Percentiles rank a stretch among this genome's conserved stretches.
phyloP scores from a whole-genome alignment of 1,140 invertebrate genomes.

The Euglossa dilemma region DNA sequence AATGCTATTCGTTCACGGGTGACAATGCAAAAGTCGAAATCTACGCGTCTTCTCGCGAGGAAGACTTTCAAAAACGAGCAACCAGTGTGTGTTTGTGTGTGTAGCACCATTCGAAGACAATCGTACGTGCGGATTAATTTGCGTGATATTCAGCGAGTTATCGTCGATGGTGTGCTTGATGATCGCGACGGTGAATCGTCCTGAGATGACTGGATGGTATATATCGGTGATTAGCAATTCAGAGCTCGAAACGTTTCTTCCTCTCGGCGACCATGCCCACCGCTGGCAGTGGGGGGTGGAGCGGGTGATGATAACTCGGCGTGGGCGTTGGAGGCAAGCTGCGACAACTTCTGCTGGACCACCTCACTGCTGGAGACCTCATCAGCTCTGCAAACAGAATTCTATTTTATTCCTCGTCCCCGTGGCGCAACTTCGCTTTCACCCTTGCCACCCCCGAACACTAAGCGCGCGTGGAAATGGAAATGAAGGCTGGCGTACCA shows the following conservation, averaged over 20 bases:
- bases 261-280: conserved; percentile 87
- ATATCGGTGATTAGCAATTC: conserved; percentile 40
- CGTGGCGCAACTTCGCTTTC: not conserved
- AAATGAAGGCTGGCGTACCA: not conserved
- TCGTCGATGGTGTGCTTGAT: too few relatives aligned
- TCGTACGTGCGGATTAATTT: not conserved
- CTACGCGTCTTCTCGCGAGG: not conserved
- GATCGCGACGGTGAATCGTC: not conserved
- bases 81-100: not conserved
- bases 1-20: too few relatives aligned
- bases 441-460: not conserved
- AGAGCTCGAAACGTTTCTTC: conserved; percentile 86
- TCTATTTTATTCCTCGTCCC: not conserved
- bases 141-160: not conserved
- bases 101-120: conserved; percentile 15
- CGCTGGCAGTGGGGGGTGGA: conserved; percentile 82
- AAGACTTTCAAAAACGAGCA: conserved; percentile 13
- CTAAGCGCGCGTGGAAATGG: not conserved
- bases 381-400: conserved; percentile 80
- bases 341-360: conserved; percentile 80
- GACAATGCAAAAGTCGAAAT: not conserved
- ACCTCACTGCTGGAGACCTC: conserved; percentile 80
- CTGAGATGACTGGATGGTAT: not conserved
- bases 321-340: conserved; percentile 80
- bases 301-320: conserved; percentile 77